These are phyloP conservation scores for Cerceris rybyensis DNA, from an alignment of 2,888 invertebrate species.

Conservation along the genomic window DNA sequence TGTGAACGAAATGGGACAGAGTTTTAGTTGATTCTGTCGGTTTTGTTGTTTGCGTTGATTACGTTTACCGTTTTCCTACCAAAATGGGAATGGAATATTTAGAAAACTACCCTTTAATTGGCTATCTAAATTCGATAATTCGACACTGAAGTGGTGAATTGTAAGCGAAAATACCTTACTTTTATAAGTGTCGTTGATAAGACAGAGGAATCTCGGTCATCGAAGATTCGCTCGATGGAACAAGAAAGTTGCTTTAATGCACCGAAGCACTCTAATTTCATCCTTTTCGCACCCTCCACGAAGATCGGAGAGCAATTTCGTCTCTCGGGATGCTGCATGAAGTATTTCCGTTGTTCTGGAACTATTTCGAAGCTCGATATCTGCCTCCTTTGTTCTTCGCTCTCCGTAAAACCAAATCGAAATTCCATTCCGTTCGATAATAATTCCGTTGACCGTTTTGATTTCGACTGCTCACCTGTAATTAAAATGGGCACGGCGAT, in stretches of 20 bases:
- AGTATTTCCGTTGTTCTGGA: constrained; percentile 71
- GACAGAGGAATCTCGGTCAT: constrained; percentile 40
- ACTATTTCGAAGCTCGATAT: constrained; percentile 66
- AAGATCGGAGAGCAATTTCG: constrained; percentile 70
- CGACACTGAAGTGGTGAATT: constrained; percentile 17
- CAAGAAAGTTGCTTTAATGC: constrained; percentile 51
- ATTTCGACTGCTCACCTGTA: constrained; percentile 2
- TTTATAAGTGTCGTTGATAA: constrained; percentile 18
- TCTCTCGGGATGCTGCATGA: constrained; percentile 49
- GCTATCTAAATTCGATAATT: not conserved
- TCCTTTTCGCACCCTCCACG: constrained; percentile 45
- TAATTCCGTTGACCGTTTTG: constrained; percentile 29
- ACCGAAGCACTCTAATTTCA: constrained; percentile 60
- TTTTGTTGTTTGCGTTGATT: no score
- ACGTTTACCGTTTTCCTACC: no score
- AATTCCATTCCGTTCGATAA: constrained; percentile 32
- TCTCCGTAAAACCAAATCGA: constrained; percentile 16
- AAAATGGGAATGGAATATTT: no score
- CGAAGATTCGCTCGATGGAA: constrained; percentile 54
- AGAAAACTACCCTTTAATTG: no score
- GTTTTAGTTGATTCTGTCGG: no score
- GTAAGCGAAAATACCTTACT: not conserved
- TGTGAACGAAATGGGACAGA: no score
- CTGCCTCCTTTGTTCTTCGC: constrained; percentile 5
- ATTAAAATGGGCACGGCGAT: constrained; percentile 2